A percentile compares a stretch with the other conserved stretches of the same genome.
These are phyloP conservation scores for Strigops habroptila DNA, from an alignment of 2,113 vertebrate genomes.

Conservation along the genomic window DNA sequence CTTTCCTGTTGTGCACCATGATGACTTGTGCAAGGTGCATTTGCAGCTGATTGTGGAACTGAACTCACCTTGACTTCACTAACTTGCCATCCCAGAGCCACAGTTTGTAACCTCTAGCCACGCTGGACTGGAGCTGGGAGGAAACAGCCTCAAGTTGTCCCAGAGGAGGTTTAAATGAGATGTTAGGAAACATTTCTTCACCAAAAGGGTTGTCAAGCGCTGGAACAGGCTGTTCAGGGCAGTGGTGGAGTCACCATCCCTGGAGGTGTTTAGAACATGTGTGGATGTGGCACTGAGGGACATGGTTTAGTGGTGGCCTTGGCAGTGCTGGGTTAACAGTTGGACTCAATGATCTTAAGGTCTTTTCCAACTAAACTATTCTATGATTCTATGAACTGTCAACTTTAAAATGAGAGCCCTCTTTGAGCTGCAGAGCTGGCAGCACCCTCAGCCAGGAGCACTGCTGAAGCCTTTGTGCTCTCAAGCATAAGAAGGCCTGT, in stretches of 20 bases:
- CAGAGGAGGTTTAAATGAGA: not conserved
- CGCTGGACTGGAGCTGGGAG: not conserved
- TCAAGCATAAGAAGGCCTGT: no score
- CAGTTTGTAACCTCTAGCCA: not conserved
- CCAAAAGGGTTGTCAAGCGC: not conserved
- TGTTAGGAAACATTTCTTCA: not conserved
- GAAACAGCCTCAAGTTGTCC: not conserved
- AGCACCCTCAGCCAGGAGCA: not conserved
- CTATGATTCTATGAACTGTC: not conserved
- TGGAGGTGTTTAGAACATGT: not conserved
- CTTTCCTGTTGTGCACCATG: accelerated
- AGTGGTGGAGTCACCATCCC: not conserved
- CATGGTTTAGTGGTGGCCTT: not conserved
- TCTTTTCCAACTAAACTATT: not conserved
- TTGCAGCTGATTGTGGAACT: not conserved
- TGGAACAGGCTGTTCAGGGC: not conserved
- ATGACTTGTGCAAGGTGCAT: not conserved
- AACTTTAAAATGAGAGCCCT: not conserved
- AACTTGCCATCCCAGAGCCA: accelerated
- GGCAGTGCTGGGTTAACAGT: not conserved
- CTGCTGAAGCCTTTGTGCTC: not conserved
- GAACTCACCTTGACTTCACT: not conserved
- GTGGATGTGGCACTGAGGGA: not conserved
- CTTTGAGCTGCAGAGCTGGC: not conserved
- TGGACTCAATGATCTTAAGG: not conserved